Evolutionary conservation across 2,113 vertebrate genomes (phyloP), one percentile per base, ranked within the genome.

Genomic region (Siniperca knerii): DNA sequence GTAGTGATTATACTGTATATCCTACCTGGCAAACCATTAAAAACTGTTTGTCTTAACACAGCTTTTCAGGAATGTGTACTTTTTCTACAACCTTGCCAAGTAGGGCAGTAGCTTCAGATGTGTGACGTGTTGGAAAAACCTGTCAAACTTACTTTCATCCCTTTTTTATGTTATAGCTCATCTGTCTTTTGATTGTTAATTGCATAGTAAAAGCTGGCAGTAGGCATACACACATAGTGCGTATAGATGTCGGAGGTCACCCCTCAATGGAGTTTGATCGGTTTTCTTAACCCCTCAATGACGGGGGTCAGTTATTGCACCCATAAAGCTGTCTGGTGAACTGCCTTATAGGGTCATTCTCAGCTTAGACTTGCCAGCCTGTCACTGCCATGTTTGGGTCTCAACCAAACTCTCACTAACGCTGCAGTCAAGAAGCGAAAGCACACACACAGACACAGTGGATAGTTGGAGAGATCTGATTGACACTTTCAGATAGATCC

Each of bases 271-370:
- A 65, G 25, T 57, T 75, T 80, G 84, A 83, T 82, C 86, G 80
- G 69, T 86, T 84, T 86, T 85, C 65, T 68, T 89, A 80, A 92
- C 77, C 69, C 66, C 50, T 79, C 37, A 4, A 65, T 87, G 87
- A 90, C 79, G 33, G 70, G 69, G 57, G 90, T 89, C 77, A 85
- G 86, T 87, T 76, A 81, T 90, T 68, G 81, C 76, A 8, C 67
- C 29, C 81, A 78, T 92, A 84, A 94, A 94, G 76, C 84, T 83
- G 89, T 72, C 89, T 58, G 55, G 35, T 55, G 54, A 77, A 42
- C 83, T 40, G 65, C 93, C 93, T 93, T 94, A 90, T 94, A 93
- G 90, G 91, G 93, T 85, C 61, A 85, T 92, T 87, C 71, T 79
- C 10, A 0, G 44, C 85, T 83, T 76, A 92, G 82, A 83, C 70